Base-by-base conservation (phyloP, 64 coral and sea anemone species). In the Actinia tenebrosa region DNA sequence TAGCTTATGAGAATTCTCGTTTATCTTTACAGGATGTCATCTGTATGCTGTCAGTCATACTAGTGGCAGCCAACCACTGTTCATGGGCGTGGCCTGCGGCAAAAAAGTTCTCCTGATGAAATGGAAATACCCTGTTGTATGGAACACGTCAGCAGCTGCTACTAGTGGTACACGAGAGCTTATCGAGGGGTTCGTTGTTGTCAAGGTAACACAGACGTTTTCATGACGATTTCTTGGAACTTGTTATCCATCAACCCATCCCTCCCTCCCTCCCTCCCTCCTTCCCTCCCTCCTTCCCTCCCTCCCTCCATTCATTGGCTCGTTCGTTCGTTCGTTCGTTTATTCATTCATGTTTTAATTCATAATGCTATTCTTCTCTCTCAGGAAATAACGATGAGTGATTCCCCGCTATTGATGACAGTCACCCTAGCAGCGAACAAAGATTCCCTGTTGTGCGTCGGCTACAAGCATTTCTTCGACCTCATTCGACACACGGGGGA, bases 401-500 rank as follows among this genome's bases (percentile, higher is more conserved):
- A 98, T 3, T 45, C 96, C 16, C 92, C 96, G 11, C 58, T 84
- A 44, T 50, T 98, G 18, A 89, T 98, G 96, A 92, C 96, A 9
- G 60, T 98, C 22, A 75, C 94, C 10, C 80, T 89, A 79, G 77
- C 84, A 60, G 69, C 86, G 53, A 54, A 27, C 66, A 60, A 86
- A 4, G 92, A 92, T 14, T 85, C 84, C 45, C 84, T 92, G 37
- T 7, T 95, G 10, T 98, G 96, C 78, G 88, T 95, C 50, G 96
- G 92, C 3, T 89, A 92, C 81, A 94, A 92, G 25, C 56, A 95
- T 91, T 85, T 92, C 15, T 98, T 95, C 84, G 96, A 98, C 63
- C 84, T 98, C 22, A 90, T 98, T 54, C 82, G 44, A 9, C 75
- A 91, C 5, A 71, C 88, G 54, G 93, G 93, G 16, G 90, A 95